A percentile compares a stretch with the other conserved stretches of the same genome.
phyloP scores from a whole-genome alignment of 2,888 invertebrate species.

The Marasmarcha lunaedactyla region DNA sequence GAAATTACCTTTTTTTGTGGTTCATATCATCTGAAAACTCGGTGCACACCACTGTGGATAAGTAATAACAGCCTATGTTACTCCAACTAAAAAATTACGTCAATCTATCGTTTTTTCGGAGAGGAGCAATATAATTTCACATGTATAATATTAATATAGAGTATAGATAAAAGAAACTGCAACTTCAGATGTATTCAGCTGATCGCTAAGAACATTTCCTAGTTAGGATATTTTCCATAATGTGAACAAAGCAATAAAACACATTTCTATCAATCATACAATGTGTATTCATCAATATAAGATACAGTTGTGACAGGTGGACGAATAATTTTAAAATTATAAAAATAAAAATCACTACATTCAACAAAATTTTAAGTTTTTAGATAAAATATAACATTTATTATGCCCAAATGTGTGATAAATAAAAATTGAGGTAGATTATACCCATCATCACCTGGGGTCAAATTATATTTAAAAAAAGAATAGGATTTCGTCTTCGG shows the following conservation, averaged over 20 bases:
- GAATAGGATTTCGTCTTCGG: conserved; percentile 18
- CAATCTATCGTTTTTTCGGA: too few species aligned
- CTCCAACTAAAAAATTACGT: too few species aligned
- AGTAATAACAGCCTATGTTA: too few species aligned
- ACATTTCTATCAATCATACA: conserved; percentile 61
- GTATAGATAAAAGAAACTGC: too few species aligned
- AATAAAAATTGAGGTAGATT: conserved; percentile 69
- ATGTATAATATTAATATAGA: too few species aligned
- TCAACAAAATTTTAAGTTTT: conserved; percentile 51
- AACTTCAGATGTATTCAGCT: too few species aligned
- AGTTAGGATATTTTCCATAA: too few species aligned
- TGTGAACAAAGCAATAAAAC: conserved; percentile 56
- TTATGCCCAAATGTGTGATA: conserved; percentile 68
- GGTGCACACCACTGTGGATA: too few species aligned
- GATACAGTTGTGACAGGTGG: conserved; percentile 69
- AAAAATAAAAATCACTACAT: conserved; percentile 51
- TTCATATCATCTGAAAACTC: too few species aligned
- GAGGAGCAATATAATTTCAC: too few species aligned
- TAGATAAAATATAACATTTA: conserved; percentile 55
- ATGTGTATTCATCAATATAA: conserved; percentile 70
- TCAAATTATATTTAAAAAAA: conserved; percentile 53
- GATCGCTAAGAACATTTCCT: too few species aligned
- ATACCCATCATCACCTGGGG: conserved; percentile 49
- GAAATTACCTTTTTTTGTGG: too few species aligned
- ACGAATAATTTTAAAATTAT: conserved; percentile 57